Evolutionary conservation across 2,797 vertebrate species (phyloP).

Genomic region (Helarctos malayanus): DNA sequence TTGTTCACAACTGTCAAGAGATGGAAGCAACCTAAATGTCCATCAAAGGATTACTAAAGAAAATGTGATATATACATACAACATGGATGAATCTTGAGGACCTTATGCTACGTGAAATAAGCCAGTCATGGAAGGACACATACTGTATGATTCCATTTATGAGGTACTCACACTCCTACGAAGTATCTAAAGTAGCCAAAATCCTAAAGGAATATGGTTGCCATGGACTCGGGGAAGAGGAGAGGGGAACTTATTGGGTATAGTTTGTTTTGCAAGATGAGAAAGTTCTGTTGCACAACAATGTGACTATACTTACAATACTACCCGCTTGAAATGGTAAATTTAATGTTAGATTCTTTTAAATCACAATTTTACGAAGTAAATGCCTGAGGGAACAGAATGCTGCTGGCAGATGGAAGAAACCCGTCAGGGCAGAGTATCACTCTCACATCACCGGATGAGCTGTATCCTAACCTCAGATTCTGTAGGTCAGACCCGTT

Average conservation of each 20-base stretch:
- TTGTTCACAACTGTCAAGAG: background rate
- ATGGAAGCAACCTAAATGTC: background rate
- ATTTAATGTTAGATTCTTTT: background rate
- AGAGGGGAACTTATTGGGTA: background rate
- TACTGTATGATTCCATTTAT: background rate
- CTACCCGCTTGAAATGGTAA: background rate
- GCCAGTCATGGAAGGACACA: constrained; percentile 3
- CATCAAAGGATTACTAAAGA: background rate
- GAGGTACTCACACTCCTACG: background rate
- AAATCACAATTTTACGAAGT: background rate
- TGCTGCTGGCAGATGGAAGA: background rate
- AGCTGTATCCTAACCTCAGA: background rate
- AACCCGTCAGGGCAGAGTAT: background rate
- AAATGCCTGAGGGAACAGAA: background rate
- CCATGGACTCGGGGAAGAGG: background rate
- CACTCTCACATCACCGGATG: background rate
- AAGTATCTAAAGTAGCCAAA: background rate
- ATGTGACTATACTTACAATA: background rate
- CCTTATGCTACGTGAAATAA: background rate
- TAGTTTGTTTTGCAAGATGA: constrained; percentile 1
- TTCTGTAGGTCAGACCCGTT: background rate
- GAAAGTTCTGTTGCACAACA: background rate
- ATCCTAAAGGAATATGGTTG: background rate
- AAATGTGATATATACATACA: background rate
- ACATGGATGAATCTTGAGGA: background rate